A percentile compares a stretch with the other conserved stretches of the same genome.
Evolutionary conservation across 2,888 invertebrate genomes (phyloP).

Genomic region (Lithodes maja): DNA sequence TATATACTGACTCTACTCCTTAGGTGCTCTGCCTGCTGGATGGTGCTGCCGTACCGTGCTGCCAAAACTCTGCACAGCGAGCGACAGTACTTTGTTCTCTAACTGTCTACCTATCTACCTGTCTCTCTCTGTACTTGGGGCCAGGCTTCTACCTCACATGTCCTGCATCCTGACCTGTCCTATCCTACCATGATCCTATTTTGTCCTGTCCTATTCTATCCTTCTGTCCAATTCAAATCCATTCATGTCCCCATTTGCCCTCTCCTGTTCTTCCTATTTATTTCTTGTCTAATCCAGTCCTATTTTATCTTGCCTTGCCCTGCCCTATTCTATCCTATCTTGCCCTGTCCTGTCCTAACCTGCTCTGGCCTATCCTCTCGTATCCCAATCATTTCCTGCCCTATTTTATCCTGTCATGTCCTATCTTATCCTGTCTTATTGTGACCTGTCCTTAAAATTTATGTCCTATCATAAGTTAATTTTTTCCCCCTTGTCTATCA

Average conservation of each 20-base stretch:
- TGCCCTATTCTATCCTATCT: background rate
- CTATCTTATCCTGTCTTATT: background rate
- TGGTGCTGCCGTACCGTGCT: conserved; percentile 3
- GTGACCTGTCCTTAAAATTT: background rate
- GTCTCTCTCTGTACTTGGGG: background rate
- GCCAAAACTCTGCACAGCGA: conserved; percentile 11
- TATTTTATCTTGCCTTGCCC: background rate
- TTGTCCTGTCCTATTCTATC: too few species aligned
- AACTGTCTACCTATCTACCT: background rate
- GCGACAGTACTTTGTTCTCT: conserved; percentile 20
- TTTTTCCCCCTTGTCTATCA: too few species aligned
- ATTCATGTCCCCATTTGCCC: background rate
- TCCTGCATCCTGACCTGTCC: background rate
- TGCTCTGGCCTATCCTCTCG: background rate
- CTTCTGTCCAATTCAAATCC: too few species aligned
- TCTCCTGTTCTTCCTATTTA: conserved; percentile 8
- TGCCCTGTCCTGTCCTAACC: background rate
- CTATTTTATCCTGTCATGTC: background rate
- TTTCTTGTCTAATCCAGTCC: background rate
- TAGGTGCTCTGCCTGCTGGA: conserved; percentile 20
- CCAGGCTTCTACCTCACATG: background rate
- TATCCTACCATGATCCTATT: background rate
- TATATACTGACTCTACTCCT: conserved; percentile 15
- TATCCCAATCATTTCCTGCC: background rate
- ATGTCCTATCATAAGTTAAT: too few species aligned